Evolutionary conservation across 2,797 vertebrate genomes (phyloP).

Genomic region (Onychomys leucogaster): DNA sequence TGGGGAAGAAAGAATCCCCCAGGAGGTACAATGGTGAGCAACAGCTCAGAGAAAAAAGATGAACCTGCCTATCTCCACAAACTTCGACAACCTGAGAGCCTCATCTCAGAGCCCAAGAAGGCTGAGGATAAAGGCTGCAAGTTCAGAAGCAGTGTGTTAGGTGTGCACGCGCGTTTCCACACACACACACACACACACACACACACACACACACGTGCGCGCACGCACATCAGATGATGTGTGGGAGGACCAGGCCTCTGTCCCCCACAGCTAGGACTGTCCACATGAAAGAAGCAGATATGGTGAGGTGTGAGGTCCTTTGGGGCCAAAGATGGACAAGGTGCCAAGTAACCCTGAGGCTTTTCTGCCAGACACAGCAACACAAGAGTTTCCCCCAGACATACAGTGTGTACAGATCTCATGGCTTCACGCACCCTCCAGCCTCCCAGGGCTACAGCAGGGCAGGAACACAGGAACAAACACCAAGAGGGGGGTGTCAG

Average conservation of each 20-base stretch:
- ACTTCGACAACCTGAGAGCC: background rate
- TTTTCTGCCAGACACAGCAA: background rate
- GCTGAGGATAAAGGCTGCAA: background rate
- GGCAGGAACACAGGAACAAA: background rate
- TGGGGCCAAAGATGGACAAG: rapidly evolving
- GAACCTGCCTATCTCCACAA: background rate
- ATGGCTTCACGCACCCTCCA: background rate
- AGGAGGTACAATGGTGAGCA: too few relatives aligned
- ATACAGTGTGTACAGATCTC: background rate
- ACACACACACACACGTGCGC: background rate
- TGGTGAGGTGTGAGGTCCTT: background rate
- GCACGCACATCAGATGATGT: background rate
- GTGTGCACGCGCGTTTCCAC: too few relatives aligned
- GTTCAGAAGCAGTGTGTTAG: rapidly evolving
- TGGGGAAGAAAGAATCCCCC: background rate
- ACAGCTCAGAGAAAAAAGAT: background rate
- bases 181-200: background rate
- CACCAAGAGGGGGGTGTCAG: too few relatives aligned
- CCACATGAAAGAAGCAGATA: background rate
- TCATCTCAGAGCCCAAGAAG: background rate
- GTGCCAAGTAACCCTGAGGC: background rate
- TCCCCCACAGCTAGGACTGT: background rate
- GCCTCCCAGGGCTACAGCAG: background rate
- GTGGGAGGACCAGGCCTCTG: background rate
- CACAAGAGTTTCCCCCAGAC: background rate